These are phyloP conservation scores for Patiria pectinifera DNA, from an alignment of 53 echinoderm and acorn worm species.

Conservation along the genomic window DNA sequence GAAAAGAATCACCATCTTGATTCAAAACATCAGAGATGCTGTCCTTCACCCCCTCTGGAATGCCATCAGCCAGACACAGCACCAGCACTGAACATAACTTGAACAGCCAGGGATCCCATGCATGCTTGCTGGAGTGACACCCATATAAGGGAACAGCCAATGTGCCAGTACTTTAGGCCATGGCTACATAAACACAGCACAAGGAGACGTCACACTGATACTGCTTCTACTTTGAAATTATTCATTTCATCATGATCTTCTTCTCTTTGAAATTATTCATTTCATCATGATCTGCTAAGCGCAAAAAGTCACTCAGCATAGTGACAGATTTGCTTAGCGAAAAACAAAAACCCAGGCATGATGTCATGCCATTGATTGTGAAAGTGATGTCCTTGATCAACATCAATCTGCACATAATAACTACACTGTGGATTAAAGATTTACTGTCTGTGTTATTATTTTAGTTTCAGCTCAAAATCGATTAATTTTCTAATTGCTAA, in stretches of 20 bases:
- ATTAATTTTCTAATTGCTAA: no score
- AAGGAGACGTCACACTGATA: not conserved
- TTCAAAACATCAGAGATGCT: not conserved
- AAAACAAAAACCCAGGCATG: no score
- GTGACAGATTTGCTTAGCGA: no score
- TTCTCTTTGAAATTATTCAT: not conserved
- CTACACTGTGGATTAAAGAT: no score
- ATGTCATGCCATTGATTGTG: no score
- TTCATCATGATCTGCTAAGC: no score
- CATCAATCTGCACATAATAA: no score
- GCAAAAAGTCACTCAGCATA: no score
- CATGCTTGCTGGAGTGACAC: slow-evolving; percentile 58
- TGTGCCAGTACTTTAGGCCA: slow-evolving; percentile 22
- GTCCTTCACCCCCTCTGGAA: slow-evolving; percentile 40
- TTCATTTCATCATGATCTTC: not conserved
- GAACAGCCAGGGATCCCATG: slow-evolving; percentile 38
- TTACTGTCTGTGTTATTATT: no score
- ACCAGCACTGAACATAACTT: slow-evolving; percentile 15
- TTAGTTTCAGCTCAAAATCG: no score
- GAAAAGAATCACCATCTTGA: not conserved
- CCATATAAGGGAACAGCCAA: slow-evolving; percentile 62
- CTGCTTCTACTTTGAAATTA: not conserved
- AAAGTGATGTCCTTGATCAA: no score
- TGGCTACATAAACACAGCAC: not conserved
- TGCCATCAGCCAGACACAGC: slow-evolving; percentile 39